Evolutionary conservation across 2,113 vertebrate genomes (phyloP).

Genomic region (Tautogolabrus adspersus): DNA sequence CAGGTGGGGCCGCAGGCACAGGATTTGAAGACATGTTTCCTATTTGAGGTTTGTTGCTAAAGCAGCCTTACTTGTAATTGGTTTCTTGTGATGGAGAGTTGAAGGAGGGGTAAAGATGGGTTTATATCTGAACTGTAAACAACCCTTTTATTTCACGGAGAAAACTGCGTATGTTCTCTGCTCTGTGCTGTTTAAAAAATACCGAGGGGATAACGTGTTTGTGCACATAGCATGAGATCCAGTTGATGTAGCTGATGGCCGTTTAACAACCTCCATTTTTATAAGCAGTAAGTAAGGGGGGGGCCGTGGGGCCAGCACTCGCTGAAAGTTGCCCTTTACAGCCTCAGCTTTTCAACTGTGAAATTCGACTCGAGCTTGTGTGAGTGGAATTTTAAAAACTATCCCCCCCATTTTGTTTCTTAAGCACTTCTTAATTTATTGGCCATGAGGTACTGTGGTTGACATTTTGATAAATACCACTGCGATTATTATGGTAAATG

Average conservation of each 20-base stretch:
- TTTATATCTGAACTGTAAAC: constrained; percentile 62
- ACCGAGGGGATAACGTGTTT: constrained; percentile 9
- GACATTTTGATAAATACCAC: constrained; percentile 60
- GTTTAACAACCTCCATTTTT: constrained; percentile 28
- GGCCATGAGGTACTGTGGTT: constrained; percentile 4
- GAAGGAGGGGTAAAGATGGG: constrained; percentile 56
- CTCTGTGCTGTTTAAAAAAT: neutral
- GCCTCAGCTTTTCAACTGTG: constrained; percentile 4
- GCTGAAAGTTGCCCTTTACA: constrained; percentile 25
- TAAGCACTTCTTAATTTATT: constrained; percentile 4
- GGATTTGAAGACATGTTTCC: neutral
- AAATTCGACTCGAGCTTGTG: constrained; percentile 27
- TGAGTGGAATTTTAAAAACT: neutral
- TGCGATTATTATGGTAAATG: constrained; percentile 30
- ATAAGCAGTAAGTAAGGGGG: neutral
- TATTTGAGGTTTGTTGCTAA: constrained; percentile 5
- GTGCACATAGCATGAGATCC: constrained; percentile 11
- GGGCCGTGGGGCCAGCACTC: neutral
- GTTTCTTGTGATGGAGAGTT: constrained; percentile 53
- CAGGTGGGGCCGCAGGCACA: neutral
- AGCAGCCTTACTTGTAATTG: constrained; percentile 29
- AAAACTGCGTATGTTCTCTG: neutral
- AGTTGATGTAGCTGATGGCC: neutral
- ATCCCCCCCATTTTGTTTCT: neutral
- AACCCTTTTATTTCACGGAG: constrained; percentile 48